Evolutionary conservation across 2,888 invertebrate species (phyloP), one percentile per base, ranked within the genome.

Genomic region (Pyrocoelia pectoralis): DNA sequence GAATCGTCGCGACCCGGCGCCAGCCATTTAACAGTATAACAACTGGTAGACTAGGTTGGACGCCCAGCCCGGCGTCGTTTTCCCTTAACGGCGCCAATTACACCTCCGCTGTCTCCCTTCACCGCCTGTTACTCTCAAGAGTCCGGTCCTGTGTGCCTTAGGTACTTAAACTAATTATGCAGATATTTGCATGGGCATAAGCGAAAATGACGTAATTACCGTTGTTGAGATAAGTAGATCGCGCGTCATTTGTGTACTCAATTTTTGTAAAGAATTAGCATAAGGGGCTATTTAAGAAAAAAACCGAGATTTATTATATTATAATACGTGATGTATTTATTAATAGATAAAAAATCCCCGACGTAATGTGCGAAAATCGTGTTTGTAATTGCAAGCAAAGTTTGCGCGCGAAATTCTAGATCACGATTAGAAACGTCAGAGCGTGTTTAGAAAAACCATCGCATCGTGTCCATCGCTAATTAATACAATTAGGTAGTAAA

Each of bases 1-100:
- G 52, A 54, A 70, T 69, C 68, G 71, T 63, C 70, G 70, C 72
- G 69, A 71, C 71, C 60, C 70, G 70, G 70, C 73, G 74, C 73
- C 74, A 73, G 48, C 71, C 73, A 62, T 73, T 73, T 67, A 73
- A 62, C 65, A 72, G 66, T 33, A 8, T 29, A 73, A 59, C 65
- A 67, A 64, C 57, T 72, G 71, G 68, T 70, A 71, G 65, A 73
- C 69, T 61, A n/a, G n/a, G 24, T 3, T 24, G 70, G 73, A 65
- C 71, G 73, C 57, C 68, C 70, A 67, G 73, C 56, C 68, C 70
- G 68, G 73, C 69, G 59, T 67, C 61, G 51, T 56, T 50, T 56
- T 52, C 41, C 59, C 40, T 57, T 6, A 24, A 50, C 51, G 65
- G 68, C 65, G 71, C 68, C 72, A 69, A 24, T 46, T 41, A 10